Evolutionary conservation across 2,113 vertebrate genomes (phyloP), one percentile per base, ranked within the genome.

Genomic region (Oryzias woworae): DNA sequence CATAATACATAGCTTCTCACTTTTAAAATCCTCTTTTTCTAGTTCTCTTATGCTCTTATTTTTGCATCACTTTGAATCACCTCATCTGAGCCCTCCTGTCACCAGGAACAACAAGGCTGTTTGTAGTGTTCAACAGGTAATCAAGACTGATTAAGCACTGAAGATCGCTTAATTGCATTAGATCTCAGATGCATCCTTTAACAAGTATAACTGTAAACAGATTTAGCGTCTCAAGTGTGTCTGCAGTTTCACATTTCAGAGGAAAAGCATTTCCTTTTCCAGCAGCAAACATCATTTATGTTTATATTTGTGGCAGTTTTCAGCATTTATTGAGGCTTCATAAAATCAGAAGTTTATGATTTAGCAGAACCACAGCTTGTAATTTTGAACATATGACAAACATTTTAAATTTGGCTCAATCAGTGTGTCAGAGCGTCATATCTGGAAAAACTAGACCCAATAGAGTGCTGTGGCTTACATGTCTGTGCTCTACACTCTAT

Each of bases 61-160:
- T 82, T 53, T 26, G 14, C 53, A 71, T 82, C 66, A 63, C 47
- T 59, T 80, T 69, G 62, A 89, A 86, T 80, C 69, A 78, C 61
- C 53, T 46, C 51, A 69, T 64, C 73, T 87, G 65, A 79, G 61
- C 71, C 76, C 63, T 76, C 49, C 13, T 77, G 44, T 83, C 55
- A 71, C 24, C 4, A 31, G 59, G 70, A 73, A 55, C 63, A 44
- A 67, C 63, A 50, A 73, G 67, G 58, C 50, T 71, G 16, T 78
- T 58, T 59, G 55, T 53, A 64, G 50, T 16, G 50, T 83, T 82
- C 78, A 88, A 87, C 86, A 87, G 78, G 77, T 88, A 89, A 86
- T 89, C 76, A 85, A 77, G 75, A 66, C 81, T 87, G 82, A 88
- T 89, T 84, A 88, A 63, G 74, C 61, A 51, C 79, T 81, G 71